Base-by-base conservation (phyloP, 2,113 vertebrate species). In the Gopherus evgoodei region DNA sequence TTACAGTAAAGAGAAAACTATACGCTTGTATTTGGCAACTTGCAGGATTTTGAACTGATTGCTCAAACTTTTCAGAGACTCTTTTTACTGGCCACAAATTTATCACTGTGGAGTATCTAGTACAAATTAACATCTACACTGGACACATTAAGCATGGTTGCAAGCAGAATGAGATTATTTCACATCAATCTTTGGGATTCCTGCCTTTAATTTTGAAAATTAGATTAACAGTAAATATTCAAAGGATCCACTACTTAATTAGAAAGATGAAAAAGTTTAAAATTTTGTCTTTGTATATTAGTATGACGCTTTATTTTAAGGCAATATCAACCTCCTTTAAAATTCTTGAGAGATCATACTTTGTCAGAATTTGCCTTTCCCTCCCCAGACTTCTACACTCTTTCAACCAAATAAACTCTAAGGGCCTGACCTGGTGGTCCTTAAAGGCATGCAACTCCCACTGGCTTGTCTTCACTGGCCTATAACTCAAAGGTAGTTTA, bases 201-300 rank as follows among this genome's bases (percentile, higher is more conserved):
- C 72, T 29, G 82, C 95, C 88, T 97, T 97, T 96, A 92, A 95
- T 96, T 97, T 95, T 95, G 91, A 94, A 97, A 97, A 97, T 96
- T 96, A 95, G 96, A 94, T 92, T 95, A 88, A 90, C 82, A 82
- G 89, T 86, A 96, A 95, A 93, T 86, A 76, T 75, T 38, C 87
- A 82, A 87, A 87, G 91, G 27, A 47, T 27, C 75, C 7, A 21
- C 11, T 47, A 78, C 12, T 78, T 78, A 44, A 78, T 25, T 13
- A 78, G 75, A 78, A 78, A 94, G 52, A 59, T 91, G 86, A 90
- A 2, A 47, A 95, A 87, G 81, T 92, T 94, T 83, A 82, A 44
- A 50, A 80, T 93, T 93, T 95, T 94, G 89, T 57, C 89, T 93
- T 42, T 56, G 82, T 49, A 4, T 95, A 78, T 96, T 94, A 44